Evolutionary conservation across 2,888 invertebrate species (phyloP), one percentile per base, ranked within the genome.

Genomic region (Thumatha senex): DNA sequence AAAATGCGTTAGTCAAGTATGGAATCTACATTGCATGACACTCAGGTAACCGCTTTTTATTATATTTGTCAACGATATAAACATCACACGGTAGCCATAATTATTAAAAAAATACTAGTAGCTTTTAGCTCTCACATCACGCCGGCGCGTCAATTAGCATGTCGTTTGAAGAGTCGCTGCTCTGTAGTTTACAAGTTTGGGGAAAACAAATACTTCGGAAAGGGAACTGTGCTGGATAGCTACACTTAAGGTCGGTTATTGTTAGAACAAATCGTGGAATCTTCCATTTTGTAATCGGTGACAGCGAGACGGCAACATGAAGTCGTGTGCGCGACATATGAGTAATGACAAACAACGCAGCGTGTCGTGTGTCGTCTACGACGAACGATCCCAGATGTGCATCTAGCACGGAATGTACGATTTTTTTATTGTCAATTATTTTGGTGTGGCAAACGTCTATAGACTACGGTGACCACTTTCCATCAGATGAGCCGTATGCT

Each of bases 301-400:
- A 79, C 67, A 69, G 72, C 70, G 63, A 64, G 70, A 72, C 74
- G 75, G 77, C 71, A 79, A 78, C 78, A 82, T 78, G 80, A 79
- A 85, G 86, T 84, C 82, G 85, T 87, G 86, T 84, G 79, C 82
- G 77, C 82, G 89, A 87, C 88, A 86, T 77, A 89, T 89, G 89
- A 91, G 86, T 90, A 89, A 90, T 90, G 89, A 86, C 87, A 88
- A n/a, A 89, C 86, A 88, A 82, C 82, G 83, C 80, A 81, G 18
- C n/a, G 76, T 73, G 78, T 76, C 81, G 83, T 82, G 76, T 81
- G 80, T 80, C 81, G 80, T 82, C 83, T 24, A 5, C 18, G 81
- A 67, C 75, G 77, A 86, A 80, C 78, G 82, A 73, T 81, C 79
- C 80, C 88, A 88, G 85, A 89, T 89, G 86, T 83, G 82, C 77